Conservation (phyloP, 2,113 vertebrate species). For the Nothocercus julius region DNA sequence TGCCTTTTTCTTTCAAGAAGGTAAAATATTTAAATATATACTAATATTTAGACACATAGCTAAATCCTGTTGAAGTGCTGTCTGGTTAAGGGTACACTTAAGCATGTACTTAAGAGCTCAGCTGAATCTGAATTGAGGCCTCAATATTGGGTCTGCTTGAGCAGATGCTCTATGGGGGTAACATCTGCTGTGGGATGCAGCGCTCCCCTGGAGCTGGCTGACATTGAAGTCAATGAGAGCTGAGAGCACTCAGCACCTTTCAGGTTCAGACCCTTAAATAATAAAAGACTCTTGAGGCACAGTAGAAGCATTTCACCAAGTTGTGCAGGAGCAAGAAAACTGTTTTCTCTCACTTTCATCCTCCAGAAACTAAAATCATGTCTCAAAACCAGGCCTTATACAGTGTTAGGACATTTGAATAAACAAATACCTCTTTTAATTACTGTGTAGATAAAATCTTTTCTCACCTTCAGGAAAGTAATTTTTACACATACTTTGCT, state of each 20-base stretch:
- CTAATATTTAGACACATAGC: neutral
- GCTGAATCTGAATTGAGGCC: fast-evolving
- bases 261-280: conserved; percentile 43
- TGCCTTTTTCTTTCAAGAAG: neutral
- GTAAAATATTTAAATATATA: neutral
- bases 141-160: neutral
- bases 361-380: neutral
- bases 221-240: conserved; percentile 7
- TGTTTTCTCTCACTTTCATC: neutral
- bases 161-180: neutral
- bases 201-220: neutral
- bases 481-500: conserved; percentile 23
- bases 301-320: neutral
- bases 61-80: neutral
- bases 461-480: conserved; percentile 14
- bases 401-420: neutral
- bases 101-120: neutral
- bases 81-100: neutral
- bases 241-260: conserved; percentile 47
- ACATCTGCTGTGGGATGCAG: neutral
- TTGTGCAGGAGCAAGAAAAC: neutral
- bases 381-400: neutral
- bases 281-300: neutral
- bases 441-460: neutral
- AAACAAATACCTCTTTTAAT: neutral